These are phyloP conservation scores for Loxodonta africana DNA, from an alignment of 2,113 vertebrate species.

Conservation along the genomic window DNA sequence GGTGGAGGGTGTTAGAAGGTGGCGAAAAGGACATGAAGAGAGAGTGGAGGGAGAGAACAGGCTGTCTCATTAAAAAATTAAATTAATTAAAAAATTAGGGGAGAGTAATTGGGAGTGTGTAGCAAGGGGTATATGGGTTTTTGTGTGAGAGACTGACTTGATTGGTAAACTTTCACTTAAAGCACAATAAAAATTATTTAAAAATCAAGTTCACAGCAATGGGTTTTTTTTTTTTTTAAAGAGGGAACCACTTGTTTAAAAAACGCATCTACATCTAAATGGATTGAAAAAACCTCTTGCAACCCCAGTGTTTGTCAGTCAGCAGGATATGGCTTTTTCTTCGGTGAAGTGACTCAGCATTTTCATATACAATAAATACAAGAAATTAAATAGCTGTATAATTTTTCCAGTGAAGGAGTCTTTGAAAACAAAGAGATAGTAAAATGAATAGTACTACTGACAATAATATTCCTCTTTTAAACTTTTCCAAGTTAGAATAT, in stretches of 20 bases:
- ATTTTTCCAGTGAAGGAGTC: background rate
- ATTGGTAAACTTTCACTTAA: too few species aligned
- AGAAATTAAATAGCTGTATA: background rate
- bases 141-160: too few species aligned
- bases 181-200: too few species aligned
- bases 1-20: too few species aligned
- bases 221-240: background rate
- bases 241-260: background rate
- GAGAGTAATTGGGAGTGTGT: too few species aligned
- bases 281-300: background rate
- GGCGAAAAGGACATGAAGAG: too few species aligned
- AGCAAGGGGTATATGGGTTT: too few species aligned
- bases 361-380: background rate
- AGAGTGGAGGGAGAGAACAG: too few species aligned
- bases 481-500: background rate
- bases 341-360: background rate
- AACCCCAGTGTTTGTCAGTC: background rate
- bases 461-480: background rate
- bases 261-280: background rate
- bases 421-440: conserved; percentile 11
- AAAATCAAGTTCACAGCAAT: background rate
- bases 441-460: background rate
- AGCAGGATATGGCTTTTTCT: background rate
- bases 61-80: too few species aligned
- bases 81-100: too few species aligned